These are phyloP conservation scores for Catajapyx aquilonaris DNA, from an alignment of 1,140 invertebrate species.

Conservation along the genomic window DNA sequence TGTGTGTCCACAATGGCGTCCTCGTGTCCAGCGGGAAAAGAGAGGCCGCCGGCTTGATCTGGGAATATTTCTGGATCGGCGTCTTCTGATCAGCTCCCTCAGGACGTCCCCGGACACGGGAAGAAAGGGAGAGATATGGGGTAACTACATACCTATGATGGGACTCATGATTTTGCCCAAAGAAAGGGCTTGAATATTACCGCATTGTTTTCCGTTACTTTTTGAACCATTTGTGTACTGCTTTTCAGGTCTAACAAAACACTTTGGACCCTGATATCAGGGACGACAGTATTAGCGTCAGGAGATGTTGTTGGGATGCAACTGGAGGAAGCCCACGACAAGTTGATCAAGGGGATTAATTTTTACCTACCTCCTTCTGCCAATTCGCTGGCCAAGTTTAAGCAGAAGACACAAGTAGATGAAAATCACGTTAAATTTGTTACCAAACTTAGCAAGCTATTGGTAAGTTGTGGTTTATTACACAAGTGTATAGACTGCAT, in stretches of 20 bases:
- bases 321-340: conserved; percentile 2
- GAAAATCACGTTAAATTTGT: conserved; percentile 3
- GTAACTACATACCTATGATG: no score
- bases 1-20: no score
- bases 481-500: background rate
- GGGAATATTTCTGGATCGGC: no score
- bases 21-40: no score
- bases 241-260: conserved; percentile 7
- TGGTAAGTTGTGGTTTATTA: conserved; percentile 5
- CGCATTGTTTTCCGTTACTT: no score
- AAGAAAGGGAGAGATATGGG: no score
- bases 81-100: no score
- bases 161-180: no score
- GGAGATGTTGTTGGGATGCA: conserved; percentile 3
- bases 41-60: no score
- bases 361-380: conserved; percentile 1
- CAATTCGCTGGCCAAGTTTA: conserved; percentile 4
- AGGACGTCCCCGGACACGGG: no score
- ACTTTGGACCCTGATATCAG: conserved; percentile 7
- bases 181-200: no score
- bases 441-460: conserved; percentile 2
- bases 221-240: no score
- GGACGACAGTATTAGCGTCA: conserved; percentile 2
- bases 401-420: conserved; percentile 3
- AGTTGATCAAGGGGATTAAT: conserved; percentile 5